Conservation (phyloP, 1,140 invertebrate species). For the Meloidogyne exigua region DNA sequence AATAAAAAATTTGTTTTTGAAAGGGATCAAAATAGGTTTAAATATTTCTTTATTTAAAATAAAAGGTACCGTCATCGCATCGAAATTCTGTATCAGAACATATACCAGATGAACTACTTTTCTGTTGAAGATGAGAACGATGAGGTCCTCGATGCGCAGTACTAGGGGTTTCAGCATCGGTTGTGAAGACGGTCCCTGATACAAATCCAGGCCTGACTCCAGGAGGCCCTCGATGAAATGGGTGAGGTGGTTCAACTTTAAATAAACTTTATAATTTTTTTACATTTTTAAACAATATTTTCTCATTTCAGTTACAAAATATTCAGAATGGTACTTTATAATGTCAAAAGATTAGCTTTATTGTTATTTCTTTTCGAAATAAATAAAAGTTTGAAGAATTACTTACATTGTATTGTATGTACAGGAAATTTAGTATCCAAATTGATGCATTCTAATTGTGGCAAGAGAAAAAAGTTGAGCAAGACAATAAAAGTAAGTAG, state of each 20-base stretch:
- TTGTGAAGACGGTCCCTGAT: slow-evolving; percentile 17
- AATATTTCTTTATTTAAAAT: slow-evolving; percentile 1
- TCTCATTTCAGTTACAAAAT: background rate
- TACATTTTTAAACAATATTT: background rate
- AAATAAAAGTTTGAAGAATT: background rate
- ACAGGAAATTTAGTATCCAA: slow-evolving; percentile 23
- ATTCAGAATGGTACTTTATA: no score
- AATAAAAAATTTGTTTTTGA: slow-evolving; percentile 65
- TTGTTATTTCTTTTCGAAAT: no score
- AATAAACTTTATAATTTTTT: background rate
- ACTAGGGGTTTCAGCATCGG: background rate
- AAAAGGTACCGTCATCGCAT: slow-evolving; percentile 52
- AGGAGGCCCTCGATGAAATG: slow-evolving; percentile 3
- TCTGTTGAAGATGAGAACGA: slow-evolving; percentile 8
- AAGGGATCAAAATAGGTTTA: slow-evolving; percentile 29
- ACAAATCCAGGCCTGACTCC: slow-evolving; percentile 17
- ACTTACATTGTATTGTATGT: slow-evolving; percentile 25
- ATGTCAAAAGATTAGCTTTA: no score
- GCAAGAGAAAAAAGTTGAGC: background rate
- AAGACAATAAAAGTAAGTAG: slow-evolving; percentile 10
- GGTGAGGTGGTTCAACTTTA: slow-evolving; percentile 22
- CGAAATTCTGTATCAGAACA: slow-evolving; percentile 60
- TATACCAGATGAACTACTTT: slow-evolving; percentile 13
- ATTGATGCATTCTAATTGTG: slow-evolving; percentile 4
- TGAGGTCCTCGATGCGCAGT: background rate